A percentile compares a stretch with the other conserved stretches of the same genome.
These are phyloP conservation scores for Microctenopoma stevenorrisi DNA, from an alignment of 2,797 vertebrate species.

Conservation along the genomic window DNA sequence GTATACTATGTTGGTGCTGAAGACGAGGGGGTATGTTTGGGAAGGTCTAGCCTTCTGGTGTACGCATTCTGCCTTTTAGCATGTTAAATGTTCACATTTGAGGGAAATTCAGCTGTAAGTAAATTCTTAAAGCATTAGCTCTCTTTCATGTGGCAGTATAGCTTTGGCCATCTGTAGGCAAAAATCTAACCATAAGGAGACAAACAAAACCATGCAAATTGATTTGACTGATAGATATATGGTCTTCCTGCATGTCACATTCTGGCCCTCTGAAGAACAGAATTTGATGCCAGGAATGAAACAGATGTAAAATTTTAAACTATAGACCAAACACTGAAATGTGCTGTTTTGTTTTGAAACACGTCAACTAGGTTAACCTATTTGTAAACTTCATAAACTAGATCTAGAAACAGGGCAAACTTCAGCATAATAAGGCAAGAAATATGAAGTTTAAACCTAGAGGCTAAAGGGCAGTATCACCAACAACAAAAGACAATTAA, in stretches of 20 bases:
- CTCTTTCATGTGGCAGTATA: conserved; percentile 6
- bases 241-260: neutral
- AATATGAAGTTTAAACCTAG: no score
- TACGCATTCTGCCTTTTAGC: neutral
- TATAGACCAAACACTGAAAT: neutral
- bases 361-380: neutral
- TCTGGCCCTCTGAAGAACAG: neutral
- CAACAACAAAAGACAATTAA: conserved; percentile 28
- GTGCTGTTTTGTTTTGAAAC: neutral
- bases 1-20: conserved; percentile 39
- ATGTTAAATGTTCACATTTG: conserved; percentile 23
- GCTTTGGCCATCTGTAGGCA: neutral
- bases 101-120: neutral
- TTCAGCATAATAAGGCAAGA: no score
- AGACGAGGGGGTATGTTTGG: conserved; percentile 22
- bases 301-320: conserved; percentile 4
- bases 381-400: neutral
- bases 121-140: neutral
- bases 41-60: neutral
- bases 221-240: neutral
- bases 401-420: neutral
- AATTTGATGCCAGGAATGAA: neutral
- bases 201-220: conserved; percentile 1
- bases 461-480: neutral
- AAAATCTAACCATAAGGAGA: neutral